Evolutionary conservation across 2,888 invertebrate species (phyloP).

Genomic region (Hyppa rectilinea): DNA sequence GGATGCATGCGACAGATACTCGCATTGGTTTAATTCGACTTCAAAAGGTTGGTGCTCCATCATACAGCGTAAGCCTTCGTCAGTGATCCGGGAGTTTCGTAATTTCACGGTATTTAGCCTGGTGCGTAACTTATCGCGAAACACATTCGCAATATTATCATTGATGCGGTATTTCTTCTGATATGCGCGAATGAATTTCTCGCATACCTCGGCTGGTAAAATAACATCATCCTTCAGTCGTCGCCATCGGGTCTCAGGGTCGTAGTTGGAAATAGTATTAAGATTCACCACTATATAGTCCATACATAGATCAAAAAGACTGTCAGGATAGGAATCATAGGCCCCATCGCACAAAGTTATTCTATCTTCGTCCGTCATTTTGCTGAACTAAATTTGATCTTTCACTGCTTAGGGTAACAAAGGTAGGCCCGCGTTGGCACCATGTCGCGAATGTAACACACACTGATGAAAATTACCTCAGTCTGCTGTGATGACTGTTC

Average conservation of each 20-base stretch:
- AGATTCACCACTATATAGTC: constrained; percentile 92
- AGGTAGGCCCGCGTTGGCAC: constrained; percentile 63
- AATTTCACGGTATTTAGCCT: constrained; percentile 93
- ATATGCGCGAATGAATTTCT: constrained; percentile 91
- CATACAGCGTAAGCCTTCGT: constrained; percentile 93
- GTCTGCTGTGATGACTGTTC: constrained; percentile 40
- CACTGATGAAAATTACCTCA: constrained; percentile 44
- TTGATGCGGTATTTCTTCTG: constrained; percentile 90
- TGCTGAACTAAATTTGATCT: constrained; percentile 63
- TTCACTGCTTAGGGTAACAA: constrained; percentile 70
- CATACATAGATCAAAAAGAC: constrained; percentile 92
- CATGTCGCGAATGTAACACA: constrained; percentile 64
- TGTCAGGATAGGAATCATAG: constrained; percentile 89
- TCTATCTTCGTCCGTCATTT: constrained; percentile 75
- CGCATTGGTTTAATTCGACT: constrained; percentile 94
- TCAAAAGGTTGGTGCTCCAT: constrained; percentile 94
- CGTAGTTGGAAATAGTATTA: constrained; percentile 90
- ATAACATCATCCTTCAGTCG: constrained; percentile 91
- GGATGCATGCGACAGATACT: constrained; percentile 91
- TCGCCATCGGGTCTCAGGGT: constrained; percentile 84
- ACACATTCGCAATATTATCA: constrained; percentile 93
- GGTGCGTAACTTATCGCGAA: constrained; percentile 92
- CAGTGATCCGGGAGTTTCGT: constrained; percentile 93
- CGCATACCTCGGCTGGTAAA: constrained; percentile 93
- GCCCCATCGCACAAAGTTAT: constrained; percentile 71